Base-by-base conservation (phyloP, 2,797 vertebrate genomes). In the Pseudopleuronectes americanus region DNA sequence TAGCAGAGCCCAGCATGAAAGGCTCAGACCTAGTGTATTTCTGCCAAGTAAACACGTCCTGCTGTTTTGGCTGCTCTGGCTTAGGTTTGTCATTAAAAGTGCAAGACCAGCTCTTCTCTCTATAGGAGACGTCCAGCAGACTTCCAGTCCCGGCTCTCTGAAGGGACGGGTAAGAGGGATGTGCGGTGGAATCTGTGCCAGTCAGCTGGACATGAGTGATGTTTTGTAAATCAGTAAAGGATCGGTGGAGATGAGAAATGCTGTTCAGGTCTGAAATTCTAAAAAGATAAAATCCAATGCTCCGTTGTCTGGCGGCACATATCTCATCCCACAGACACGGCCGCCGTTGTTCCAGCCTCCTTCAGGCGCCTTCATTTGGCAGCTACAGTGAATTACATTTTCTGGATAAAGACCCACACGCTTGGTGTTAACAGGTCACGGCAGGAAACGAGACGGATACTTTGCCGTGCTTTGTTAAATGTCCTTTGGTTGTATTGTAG, bases 1-100 rank as follows among this genome's bases (percentile, higher is more conserved):
- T 64, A 23, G 65, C 70, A 67, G 85, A 89, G 77, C 86, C 48
- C 58, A 57, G 66, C 80, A 91, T 90, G 79, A 91, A 90, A 90
- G 76, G 72, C 87, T 86, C 74, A 72, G 62, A 31, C 48, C 65
- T 78, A 49, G 68, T 86, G 87, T 83, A 76, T 88, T 87, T 88
- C 81, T 92, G 90, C 86, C 81, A 88, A 89, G 87, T 89, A 91
- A 93, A 93, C 85, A 92, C 81, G 81, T 88, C 87, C 78, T 77
- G 84, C 84, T 89, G 78, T 81, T 89, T 89, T 80, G 77, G 75
- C 83, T 84, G 73, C 75, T 83, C 69, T 74, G 78, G 81, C 78
- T 86, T 81, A 68, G 85, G 83, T 88, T 88, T 89, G 85, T 90
- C 84, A 89, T 90, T 89, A 84, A 89, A 31, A 92, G 87, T 90